Conservation (phyloP, 30 jellyfish, hydroid and myxozoan genomes). For the Catostylus mosaicus region DNA sequence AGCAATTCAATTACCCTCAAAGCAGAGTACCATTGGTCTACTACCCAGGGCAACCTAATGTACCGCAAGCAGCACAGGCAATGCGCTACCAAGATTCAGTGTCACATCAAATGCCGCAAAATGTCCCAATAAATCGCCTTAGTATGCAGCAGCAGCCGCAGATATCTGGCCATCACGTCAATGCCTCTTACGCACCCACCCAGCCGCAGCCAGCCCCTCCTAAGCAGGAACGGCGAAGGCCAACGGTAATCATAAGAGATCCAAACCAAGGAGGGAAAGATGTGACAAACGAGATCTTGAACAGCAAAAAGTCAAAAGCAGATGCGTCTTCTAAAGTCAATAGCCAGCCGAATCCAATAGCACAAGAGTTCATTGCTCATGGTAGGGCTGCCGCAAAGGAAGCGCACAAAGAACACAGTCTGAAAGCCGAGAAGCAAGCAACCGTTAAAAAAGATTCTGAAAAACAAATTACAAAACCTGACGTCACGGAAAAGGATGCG, state of each 20-base stretch:
- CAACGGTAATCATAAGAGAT: constrained; percentile 21
- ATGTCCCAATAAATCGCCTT: not conserved
- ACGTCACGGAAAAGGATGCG: not conserved
- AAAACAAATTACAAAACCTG: not conserved
- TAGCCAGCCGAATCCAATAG: not conserved
- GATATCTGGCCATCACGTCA: not conserved
- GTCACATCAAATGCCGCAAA: constrained; percentile 14
- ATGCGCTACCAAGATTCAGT: not conserved
- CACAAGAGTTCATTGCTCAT: not conserved
- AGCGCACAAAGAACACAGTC: not conserved
- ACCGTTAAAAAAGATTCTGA: not conserved
- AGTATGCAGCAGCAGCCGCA: constrained; percentile 18
- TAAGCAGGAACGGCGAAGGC: constrained; percentile 11
- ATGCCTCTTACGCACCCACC: not conserved
- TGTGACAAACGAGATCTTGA: constrained; percentile 29
- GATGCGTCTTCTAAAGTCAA: not conserved
- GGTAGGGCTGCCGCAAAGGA: not conserved
- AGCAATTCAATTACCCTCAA: not conserved
- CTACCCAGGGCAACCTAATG: not conserved
- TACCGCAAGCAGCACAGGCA: constrained; percentile 8
- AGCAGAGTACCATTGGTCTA: not conserved
- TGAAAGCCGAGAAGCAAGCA: not conserved
- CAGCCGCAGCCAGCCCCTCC: constrained; percentile 13
- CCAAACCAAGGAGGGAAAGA: constrained; percentile 51
- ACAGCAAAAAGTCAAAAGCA: constrained; percentile 4